Percentiles rank a stretch among this genome's conserved stretches.
These are phyloP conservation scores for Gyrodactylus bullatarudis DNA, from an alignment of 1,140 invertebrate genomes.

Conservation along the genomic window DNA sequence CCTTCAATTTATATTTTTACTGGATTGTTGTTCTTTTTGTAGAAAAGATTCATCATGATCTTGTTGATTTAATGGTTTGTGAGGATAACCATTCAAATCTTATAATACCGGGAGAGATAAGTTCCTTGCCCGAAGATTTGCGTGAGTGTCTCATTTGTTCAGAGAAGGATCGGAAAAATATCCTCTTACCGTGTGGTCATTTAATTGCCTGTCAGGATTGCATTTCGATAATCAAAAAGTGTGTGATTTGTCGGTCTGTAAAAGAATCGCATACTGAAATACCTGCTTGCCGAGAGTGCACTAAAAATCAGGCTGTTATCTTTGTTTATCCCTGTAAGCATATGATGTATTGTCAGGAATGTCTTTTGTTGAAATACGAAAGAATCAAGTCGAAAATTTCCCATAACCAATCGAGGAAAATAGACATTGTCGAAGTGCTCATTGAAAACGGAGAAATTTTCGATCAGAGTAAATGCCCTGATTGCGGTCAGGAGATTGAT, in stretches of 20 bases:
- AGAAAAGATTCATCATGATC: no score
- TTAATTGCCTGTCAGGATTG: slow-evolving; percentile 61
- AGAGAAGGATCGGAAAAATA: slow-evolving; percentile 47
- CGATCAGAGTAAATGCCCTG: slow-evolving; percentile 78
- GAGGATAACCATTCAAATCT: neutral
- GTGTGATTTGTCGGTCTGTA: slow-evolving; percentile 32
- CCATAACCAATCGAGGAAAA: no score
- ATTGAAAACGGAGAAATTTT: slow-evolving; percentile 34
- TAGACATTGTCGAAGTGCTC: neutral
- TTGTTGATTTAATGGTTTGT: neutral
- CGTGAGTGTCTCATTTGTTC: slow-evolving; percentile 67
- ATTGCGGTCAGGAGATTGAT: slow-evolving; percentile 54
- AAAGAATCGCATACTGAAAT: slow-evolving; percentile 26
- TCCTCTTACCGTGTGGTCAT: slow-evolving; percentile 44
- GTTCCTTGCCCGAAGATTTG: neutral
- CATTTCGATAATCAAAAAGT: slow-evolving; percentile 66
- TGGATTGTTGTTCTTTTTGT: no score
- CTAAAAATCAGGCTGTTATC: slow-evolving; percentile 53
- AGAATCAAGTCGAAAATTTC: neutral
- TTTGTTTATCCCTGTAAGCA: slow-evolving; percentile 70
- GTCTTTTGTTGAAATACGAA: slow-evolving; percentile 26
- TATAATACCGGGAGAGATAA: neutral
- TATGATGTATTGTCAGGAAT: slow-evolving; percentile 37
- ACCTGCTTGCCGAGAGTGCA: slow-evolving; percentile 76
- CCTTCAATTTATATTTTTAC: no score